Evolutionary conservation across 2,888 invertebrate genomes (phyloP).

Genomic region (Habroteleia sp.): DNA sequence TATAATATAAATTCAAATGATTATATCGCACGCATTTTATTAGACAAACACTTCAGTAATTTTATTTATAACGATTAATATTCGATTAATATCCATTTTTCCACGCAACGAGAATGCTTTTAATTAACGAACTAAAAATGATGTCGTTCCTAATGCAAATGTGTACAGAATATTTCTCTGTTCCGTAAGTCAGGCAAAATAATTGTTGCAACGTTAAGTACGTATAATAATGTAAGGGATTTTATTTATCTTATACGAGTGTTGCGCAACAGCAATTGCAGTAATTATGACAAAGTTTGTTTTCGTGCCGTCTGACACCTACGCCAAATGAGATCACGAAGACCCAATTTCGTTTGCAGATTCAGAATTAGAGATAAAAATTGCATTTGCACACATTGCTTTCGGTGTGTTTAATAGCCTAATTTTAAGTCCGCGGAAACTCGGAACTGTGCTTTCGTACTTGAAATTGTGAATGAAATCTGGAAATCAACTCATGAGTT

Average conservation of each 20-base stretch:
- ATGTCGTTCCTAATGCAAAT: conserved; percentile 16
- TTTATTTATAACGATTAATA: not conserved
- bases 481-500: conserved; percentile 14
- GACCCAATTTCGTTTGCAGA: conserved; percentile 57
- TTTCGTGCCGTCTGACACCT: conserved; percentile 57
- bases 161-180: conserved; percentile 1
- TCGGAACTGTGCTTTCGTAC: conserved; percentile 8
- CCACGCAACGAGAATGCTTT: not conserved
- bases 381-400: conserved; percentile 50
- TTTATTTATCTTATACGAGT: conserved; percentile 23
- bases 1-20: too few relatives aligned
- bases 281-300: conserved; percentile 62
- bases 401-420: conserved; percentile 27
- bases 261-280: conserved; percentile 45
- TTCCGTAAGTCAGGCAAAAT: conserved; percentile 13
- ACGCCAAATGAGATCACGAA: conserved; percentile 55
- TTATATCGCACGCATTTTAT: too few relatives aligned
- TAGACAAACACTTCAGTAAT: too few relatives aligned
- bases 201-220: conserved; percentile 28
- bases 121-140: conserved; percentile 15
- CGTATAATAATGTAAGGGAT: conserved; percentile 19
- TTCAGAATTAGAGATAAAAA: conserved; percentile 57
- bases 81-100: too few relatives aligned
- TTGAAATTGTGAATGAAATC: conserved; percentile 39
- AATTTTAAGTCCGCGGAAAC: conserved; percentile 41